Percentiles rank a stretch among this genome's conserved stretches.
Conservation (phyloP, 2,888 invertebrate species). For the Limnephilus rhombicus region DNA sequence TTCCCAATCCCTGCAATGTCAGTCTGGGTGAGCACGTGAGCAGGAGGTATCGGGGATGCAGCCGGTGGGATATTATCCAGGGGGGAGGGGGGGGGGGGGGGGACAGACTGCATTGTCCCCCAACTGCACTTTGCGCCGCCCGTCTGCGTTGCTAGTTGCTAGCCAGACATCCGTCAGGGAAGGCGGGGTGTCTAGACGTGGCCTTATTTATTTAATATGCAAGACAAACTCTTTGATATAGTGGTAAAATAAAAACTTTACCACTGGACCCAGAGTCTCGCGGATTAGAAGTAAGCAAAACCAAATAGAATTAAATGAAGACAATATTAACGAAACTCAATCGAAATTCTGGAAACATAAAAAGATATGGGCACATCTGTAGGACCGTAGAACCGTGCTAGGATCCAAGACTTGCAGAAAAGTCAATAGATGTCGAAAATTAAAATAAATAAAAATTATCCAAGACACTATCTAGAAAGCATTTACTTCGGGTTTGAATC, state of each 20-base stretch:
- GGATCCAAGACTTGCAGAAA: no score
- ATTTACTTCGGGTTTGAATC: no score
- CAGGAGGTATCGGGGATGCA: neutral
- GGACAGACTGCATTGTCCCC: neutral
- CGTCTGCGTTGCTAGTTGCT: constrained; percentile 72
- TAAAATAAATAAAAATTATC: no score
- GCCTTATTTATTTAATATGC: neutral
- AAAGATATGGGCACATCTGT: no score
- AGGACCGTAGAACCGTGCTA: no score
- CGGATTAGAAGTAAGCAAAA: no score
- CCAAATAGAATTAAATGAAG: no score
- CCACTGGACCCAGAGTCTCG: neutral
- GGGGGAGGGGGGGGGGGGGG: neutral
- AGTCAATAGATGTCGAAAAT: no score
- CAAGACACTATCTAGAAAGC: no score
- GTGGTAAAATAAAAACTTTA: neutral
- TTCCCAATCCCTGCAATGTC: neutral
- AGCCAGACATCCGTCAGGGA: constrained; percentile 68
- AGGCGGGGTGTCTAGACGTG: neutral
- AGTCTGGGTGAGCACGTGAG: neutral
- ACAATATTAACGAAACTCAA: no score
- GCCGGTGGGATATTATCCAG: neutral
- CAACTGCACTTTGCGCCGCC: neutral
- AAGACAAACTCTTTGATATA: neutral
- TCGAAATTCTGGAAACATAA: no score